Evolutionary conservation across 2,113 vertebrate species (phyloP), one percentile per base, ranked within the genome.

Genomic region (Zosterops pallidus): DNA sequence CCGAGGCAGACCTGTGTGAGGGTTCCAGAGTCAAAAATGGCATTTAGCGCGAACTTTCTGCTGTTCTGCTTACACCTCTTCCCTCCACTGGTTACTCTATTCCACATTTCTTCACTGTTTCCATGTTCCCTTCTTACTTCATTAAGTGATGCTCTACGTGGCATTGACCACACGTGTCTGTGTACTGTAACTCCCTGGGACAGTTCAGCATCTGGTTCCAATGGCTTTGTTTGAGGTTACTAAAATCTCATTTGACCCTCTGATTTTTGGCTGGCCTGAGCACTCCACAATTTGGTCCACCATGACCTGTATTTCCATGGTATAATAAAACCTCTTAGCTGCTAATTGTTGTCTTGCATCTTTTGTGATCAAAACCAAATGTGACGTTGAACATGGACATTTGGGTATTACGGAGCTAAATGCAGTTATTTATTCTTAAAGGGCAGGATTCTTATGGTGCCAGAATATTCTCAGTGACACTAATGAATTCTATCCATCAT

Each of bases 131-230:
- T 52, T 44, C 67, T 57, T 65, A 31, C 42, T 56, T 55, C 11
- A 5, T 23, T 47, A 55, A 26, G 16, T 37, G 53, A 29, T 14
- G 5, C 10, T 70, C 7, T 18, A 28, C 5, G 5, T 26, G 39
- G 18, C 35, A 63, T 47, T 64, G 35, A 50, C 35, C 14, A 2
- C 55, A 63, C 0, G 0, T 37, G 25, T 4, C 29, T 26, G 3
- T 47, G 14, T 25, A 49, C 24, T 25, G 12, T 50, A 60, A 39
- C 18, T 78, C 1, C 2, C 19, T 17, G 28, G 25, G 42, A 35
- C 14, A 35, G 16, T 68, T 89, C 35, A 49, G 13, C 42, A 70
- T 69, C 29, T 78, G 60, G 5, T 78, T 90, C 49, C 33, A 33
- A 12, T 23, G 49, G 16, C 33, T 74, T 75, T 88, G 33, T 55